A percentile compares a stretch with the other conserved stretches of the same genome.
phyloP scores from a whole-genome alignment of 2,888 invertebrate genomes.

The Nysson spinosus region DNA sequence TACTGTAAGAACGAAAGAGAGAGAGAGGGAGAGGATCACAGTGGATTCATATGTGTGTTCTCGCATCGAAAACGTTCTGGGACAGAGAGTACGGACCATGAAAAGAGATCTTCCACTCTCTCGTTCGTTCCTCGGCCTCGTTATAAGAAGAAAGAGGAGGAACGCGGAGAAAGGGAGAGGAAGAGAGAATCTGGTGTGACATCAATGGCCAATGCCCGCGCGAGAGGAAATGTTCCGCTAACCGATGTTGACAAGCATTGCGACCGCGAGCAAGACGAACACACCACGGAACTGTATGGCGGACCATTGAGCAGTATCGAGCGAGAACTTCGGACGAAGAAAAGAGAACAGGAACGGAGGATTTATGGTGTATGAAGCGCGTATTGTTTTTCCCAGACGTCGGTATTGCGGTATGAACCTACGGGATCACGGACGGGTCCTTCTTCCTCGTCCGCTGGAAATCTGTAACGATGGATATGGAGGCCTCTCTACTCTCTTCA shows the following conservation, averaged over 20 bases:
- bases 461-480: constrained; percentile 44
- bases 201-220: constrained; percentile 75
- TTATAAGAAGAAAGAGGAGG: constrained; percentile 27
- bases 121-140: constrained; percentile 24
- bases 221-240: constrained; percentile 75
- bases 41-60: constrained; percentile 41
- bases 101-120: constrained; percentile 43
- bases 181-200: constrained; percentile 62
- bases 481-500: constrained; percentile 7
- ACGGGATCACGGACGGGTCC: constrained; percentile 30
- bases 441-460: constrained; percentile 46
- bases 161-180: constrained; percentile 11
- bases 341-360: constrained; percentile 14
- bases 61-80: constrained; percentile 49
- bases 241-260: constrained; percentile 76
- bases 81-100: constrained; percentile 23
- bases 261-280: constrained; percentile 59
- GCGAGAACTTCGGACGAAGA: constrained; percentile 33
- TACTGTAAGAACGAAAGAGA: neutral
- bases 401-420: constrained; percentile 10
- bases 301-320: constrained; percentile 50
- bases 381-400: constrained; percentile 66
- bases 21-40: constrained; percentile 8
- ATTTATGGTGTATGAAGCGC: constrained; percentile 23
- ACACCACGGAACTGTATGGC: constrained; percentile 34